Evolutionary conservation across 2,113 vertebrate genomes (phyloP).

Genomic region (Tympanuchus pallidicinctus): DNA sequence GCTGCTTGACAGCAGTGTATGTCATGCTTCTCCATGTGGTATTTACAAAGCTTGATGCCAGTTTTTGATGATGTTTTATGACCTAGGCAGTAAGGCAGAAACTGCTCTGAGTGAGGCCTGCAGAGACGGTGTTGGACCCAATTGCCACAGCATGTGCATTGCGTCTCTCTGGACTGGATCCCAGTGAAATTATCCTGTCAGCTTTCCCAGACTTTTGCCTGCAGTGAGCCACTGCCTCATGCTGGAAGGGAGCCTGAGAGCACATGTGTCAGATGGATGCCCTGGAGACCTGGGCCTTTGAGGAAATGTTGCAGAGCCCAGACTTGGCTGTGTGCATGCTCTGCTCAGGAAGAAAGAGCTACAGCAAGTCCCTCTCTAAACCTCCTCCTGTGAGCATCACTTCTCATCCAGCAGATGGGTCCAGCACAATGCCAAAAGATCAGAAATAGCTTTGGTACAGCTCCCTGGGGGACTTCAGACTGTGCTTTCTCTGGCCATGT

Average conservation of each 20-base stretch:
- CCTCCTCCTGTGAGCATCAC: not conserved
- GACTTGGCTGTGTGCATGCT: not conserved
- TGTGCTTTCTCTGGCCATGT: not conserved
- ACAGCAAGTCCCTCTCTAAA: not conserved
- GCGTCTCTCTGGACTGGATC: not conserved
- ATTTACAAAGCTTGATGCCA: not conserved
- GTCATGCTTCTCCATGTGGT: not conserved
- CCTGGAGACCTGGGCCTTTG: not conserved
- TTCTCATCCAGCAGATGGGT: not conserved
- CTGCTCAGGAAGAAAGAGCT: not conserved
- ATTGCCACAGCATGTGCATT: not conserved
- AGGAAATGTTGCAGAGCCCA: not conserved
- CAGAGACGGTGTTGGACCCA: not conserved
- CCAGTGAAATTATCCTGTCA: not conserved
- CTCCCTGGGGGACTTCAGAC: not conserved
- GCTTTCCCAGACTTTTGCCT: not conserved
- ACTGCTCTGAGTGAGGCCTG: not conserved
- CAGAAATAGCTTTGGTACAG: not conserved
- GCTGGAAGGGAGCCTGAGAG: not conserved
- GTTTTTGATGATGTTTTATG: not conserved
- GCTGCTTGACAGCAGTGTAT: not conserved
- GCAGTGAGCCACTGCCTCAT: not conserved
- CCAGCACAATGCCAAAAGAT: not conserved
- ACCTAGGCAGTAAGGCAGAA: not conserved
- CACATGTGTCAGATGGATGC: not conserved